Percentiles rank a stretch among this genome's conserved stretches.
phyloP scores from a whole-genome alignment of 2,888 invertebrate genomes.

The Orthosia cruda region DNA sequence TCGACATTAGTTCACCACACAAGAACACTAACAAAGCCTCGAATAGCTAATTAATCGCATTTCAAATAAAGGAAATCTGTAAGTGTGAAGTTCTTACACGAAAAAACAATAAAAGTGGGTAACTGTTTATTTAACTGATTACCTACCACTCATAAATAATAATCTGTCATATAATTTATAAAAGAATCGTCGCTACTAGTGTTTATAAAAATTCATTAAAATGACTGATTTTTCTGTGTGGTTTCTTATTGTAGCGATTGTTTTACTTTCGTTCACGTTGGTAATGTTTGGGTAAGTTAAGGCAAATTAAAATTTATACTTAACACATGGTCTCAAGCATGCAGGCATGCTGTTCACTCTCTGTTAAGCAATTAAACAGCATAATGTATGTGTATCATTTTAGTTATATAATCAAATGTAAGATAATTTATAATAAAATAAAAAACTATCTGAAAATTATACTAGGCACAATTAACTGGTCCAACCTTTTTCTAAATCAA shows the following conservation, averaged over 20 bases:
- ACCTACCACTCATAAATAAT: neutral
- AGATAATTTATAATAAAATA: no score
- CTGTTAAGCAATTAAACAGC: neutral
- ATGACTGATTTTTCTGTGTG: constrained; percentile 69
- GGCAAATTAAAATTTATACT: no score
- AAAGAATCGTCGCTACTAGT: neutral
- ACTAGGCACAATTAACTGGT: no score
- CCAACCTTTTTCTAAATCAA: neutral
- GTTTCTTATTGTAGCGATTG: constrained; percentile 62
- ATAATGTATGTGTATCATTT: neutral
- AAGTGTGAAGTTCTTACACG: constrained; percentile 6
- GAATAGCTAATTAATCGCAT: neutral
- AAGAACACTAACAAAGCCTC: no score
- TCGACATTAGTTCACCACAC: no score
- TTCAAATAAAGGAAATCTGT: neutral
- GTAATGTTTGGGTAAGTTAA: constrained; percentile 69
- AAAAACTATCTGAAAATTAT: no score
- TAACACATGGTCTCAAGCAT: no score
- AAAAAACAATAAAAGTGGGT: constrained; percentile 39
- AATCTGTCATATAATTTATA: constrained; percentile 6
- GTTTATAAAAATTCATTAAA: constrained; percentile 3
- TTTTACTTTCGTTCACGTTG: constrained; percentile 54
- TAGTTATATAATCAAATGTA: no score
- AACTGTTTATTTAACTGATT: neutral
- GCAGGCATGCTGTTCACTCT: no score